Evolutionary conservation across 2,888 invertebrate species (phyloP).

Genomic region (Neoascia interrupta): DNA sequence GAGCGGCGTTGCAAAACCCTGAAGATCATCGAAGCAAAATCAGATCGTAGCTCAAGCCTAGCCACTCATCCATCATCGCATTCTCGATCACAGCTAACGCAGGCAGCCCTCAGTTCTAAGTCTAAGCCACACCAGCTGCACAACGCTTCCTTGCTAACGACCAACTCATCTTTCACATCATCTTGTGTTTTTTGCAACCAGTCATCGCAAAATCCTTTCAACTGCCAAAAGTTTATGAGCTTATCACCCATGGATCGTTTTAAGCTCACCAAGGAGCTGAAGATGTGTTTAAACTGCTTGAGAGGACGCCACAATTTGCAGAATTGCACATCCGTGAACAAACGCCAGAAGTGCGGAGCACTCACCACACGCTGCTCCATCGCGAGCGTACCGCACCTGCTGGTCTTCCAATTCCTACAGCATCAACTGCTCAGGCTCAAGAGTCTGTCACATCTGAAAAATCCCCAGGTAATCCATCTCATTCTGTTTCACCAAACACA

Average conservation of each 20-base stretch:
- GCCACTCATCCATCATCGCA: neutral
- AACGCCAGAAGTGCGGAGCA: conserved; percentile 17
- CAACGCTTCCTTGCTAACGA: neutral
- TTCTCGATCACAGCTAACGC: too few species aligned
- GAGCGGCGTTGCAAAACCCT: neutral
- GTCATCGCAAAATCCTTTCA: conserved; percentile 15
- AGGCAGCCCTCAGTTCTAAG: too few species aligned
- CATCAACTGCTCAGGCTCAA: neutral
- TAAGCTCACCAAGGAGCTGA: conserved; percentile 17
- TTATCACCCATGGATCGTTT: neutral
- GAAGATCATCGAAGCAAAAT: neutral
- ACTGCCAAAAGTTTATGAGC: neutral
- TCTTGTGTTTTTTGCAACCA: conserved; percentile 1
- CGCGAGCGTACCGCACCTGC: neutral
- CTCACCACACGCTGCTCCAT: conserved; percentile 11
- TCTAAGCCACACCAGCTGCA: neutral
- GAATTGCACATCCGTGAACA: conserved; percentile 3
- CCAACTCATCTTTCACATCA: neutral
- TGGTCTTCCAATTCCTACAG: neutral
- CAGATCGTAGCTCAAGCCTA: neutral
- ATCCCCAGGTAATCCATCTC: neutral
- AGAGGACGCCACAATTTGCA: neutral
- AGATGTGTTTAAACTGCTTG: conserved; percentile 13
- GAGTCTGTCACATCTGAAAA: too few species aligned
- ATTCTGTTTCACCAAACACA: neutral